Evolutionary conservation across 2,888 invertebrate species (phyloP).

Genomic region (Hermodice carunculata): DNA sequence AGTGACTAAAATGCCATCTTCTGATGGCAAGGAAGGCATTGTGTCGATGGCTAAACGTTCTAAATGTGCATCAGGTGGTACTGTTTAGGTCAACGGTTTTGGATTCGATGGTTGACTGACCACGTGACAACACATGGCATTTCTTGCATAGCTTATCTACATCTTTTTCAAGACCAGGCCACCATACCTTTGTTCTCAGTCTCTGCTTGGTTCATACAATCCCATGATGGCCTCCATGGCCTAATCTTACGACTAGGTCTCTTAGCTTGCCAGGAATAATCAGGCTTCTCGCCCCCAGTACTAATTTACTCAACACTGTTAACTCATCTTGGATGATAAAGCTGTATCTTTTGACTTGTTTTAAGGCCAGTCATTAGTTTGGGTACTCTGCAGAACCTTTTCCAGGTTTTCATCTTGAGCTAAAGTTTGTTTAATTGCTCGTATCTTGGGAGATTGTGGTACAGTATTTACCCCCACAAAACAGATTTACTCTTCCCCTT

Average conservation of each 20-base stretch:
- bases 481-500: too few relatives aligned
- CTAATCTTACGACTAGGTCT: constrained; percentile 25
- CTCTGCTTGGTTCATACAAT: constrained; percentile 27
- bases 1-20: too few relatives aligned
- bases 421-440: too few relatives aligned
- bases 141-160: constrained; percentile 27
- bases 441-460: too few relatives aligned
- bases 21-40: constrained; percentile 28
- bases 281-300: too few relatives aligned
- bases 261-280: constrained; percentile 32
- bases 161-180: constrained; percentile 44
- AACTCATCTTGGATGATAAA: too few relatives aligned
- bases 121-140: constrained; percentile 39
- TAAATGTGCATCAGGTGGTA: constrained; percentile 31
- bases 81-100: constrained; percentile 25
- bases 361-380: too few relatives aligned
- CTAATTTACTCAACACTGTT: too few relatives aligned
- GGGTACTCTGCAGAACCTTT: too few relatives aligned
- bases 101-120: constrained; percentile 11
- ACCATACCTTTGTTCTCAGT: constrained; percentile 42
- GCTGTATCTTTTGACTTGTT: too few relatives aligned
- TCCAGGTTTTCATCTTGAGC: too few relatives aligned
- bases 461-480: too few relatives aligned
- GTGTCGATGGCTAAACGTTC: constrained; percentile 28
- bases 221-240: constrained; percentile 42